Percentiles rank a stretch among this genome's conserved stretches.
Conservation (phyloP, 2,888 invertebrate species). For the Thecocarcelia acutangulata region DNA sequence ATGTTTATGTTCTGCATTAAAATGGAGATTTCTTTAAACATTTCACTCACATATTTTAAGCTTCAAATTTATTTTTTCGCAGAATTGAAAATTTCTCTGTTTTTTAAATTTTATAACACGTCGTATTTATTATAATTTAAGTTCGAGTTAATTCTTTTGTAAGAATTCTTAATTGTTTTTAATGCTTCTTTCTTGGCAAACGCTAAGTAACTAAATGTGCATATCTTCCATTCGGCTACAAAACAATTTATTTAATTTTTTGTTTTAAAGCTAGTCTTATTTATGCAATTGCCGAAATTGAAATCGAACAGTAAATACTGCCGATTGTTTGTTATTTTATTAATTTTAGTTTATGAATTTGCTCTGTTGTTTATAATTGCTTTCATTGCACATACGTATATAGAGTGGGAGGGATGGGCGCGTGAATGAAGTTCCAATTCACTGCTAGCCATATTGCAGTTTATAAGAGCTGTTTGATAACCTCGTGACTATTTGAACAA, state of each 20-base stretch:
- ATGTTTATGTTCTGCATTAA: too few species aligned
- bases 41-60: neutral
- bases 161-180: slow-evolving; percentile 3
- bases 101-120: slow-evolving; percentile 1
- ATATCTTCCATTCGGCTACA: neutral
- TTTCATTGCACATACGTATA: neutral
- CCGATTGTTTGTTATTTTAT: slow-evolving; percentile 14
- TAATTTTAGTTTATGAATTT: slow-evolving; percentile 22
- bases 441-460: too few species aligned
- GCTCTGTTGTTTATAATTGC: neutral
- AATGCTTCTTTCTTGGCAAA: slow-evolving; percentile 46
- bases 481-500: too few species aligned
- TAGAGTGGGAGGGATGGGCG: neutral
- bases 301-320: slow-evolving; percentile 23
- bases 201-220: slow-evolving; percentile 40
- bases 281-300: slow-evolving; percentile 36
- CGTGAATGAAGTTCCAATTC: neutral
- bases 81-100: slow-evolving; percentile 36
- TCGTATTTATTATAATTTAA: neutral
- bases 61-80: neutral
- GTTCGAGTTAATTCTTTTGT: neutral
- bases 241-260: slow-evolving; percentile 32
- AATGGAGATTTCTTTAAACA: neutral
- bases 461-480: too few species aligned
- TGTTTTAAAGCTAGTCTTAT: slow-evolving; percentile 22